Evolutionary conservation across 2,888 invertebrate species (phyloP).

Genomic region (Rhingia campestris): DNA sequence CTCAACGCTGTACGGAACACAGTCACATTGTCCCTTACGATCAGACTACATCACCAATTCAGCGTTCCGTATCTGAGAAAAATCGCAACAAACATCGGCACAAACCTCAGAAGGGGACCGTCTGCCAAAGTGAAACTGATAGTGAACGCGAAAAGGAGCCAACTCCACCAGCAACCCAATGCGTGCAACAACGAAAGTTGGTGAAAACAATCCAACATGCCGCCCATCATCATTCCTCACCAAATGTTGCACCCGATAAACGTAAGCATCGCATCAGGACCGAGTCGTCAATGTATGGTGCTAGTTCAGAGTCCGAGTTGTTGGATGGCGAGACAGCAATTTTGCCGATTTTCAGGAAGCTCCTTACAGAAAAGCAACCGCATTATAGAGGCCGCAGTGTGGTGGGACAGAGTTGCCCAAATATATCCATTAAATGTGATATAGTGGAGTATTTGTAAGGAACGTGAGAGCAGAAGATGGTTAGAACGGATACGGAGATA

Average conservation of each 20-base stretch:
- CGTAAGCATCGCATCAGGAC: slow-evolving; percentile 80
- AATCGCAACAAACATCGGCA: slow-evolving; percentile 84
- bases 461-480: slow-evolving; percentile 72
- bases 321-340: slow-evolving; percentile 90
- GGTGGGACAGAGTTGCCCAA: slow-evolving; percentile 93
- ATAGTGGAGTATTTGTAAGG: slow-evolving; percentile 94
- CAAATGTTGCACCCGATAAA: slow-evolving; percentile 85
- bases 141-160: slow-evolving; percentile 83
- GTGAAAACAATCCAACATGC: slow-evolving; percentile 81
- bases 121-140: slow-evolving; percentile 84
- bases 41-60: slow-evolving; percentile 84
- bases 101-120: slow-evolving; percentile 84
- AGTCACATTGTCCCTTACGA: slow-evolving; percentile 81
- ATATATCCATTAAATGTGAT: slow-evolving; percentile 97
- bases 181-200: slow-evolving; percentile 79
- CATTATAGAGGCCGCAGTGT: slow-evolving; percentile 84
- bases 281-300: slow-evolving; percentile 86
- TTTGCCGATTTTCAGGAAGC: slow-evolving; percentile 94
- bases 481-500: background rate
- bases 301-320: slow-evolving; percentile 92
- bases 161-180: slow-evolving; percentile 79
- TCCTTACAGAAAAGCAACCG: slow-evolving; percentile 92
- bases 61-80: slow-evolving; percentile 86
- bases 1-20: slow-evolving; percentile 82
- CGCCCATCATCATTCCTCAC: slow-evolving; percentile 86